Base-by-base conservation (phyloP, 2,797 vertebrate genomes). In the Pseudomugil gertrudae region DNA sequence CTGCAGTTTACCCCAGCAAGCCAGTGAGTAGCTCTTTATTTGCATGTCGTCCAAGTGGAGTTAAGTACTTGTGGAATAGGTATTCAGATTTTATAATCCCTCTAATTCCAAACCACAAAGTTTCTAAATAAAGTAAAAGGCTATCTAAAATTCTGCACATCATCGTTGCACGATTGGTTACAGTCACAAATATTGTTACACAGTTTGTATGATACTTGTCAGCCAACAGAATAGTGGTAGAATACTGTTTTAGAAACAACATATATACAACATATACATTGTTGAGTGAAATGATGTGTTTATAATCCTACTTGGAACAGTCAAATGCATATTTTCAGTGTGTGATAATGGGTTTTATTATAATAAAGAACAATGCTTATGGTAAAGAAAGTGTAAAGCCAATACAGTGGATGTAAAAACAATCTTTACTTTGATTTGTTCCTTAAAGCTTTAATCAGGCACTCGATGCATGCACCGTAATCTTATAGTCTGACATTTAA, bases 1-100 rank as follows among this genome's bases (percentile, higher is more conserved):
- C 96, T 40, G 91, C 90, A 0, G 96, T 97, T 59, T 98, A 98
- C 88, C 97, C 97, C 71, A 96, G 96, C 81, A 96, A 94, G 78
- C 97, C 97, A 87, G 97, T 98, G 76, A 95, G 95, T 66, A 5
- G 17, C 43, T 38, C 17, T 51, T 17, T 27, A 4, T 21, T 6
- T 21, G 5, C 7, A 36, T 29, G 1, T 14, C 27, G 33, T 35
- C 24, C 0, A 0, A 5, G 4, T 27, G 19, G 9, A 17, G 33
- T 38, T 68, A 10, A 38, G 24, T 4, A 3, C 2, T 19, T 6
- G 5, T 36, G 7, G 21, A 21, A 23, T 24, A 33, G 11, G 21
- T 4, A 35, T 56, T 7, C 15, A 4, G 9, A 38, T 38, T 38
- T 38, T 38, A 38, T 38, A 38, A 38, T 38, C 14, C 36, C 36